These are phyloP conservation scores for Mantis religiosa DNA, from an alignment of 2,888 invertebrate species.

Conservation along the genomic window DNA sequence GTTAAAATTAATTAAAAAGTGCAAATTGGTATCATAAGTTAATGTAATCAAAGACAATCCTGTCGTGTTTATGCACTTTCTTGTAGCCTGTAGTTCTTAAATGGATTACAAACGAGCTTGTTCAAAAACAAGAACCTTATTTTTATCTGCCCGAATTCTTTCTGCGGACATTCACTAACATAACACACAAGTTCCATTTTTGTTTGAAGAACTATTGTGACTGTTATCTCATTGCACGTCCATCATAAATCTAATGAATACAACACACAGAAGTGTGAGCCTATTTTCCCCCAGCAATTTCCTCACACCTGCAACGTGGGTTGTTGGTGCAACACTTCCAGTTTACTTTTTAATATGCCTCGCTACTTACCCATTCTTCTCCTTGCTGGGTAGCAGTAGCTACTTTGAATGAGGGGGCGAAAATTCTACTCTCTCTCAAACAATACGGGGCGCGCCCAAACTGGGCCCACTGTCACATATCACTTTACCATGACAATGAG, in stretches of 20 bases:
- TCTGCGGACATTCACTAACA: too few species aligned
- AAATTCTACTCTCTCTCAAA: background rate
- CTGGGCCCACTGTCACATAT: conserved; percentile 19
- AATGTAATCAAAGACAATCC: too few species aligned
- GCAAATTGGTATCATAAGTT: too few species aligned
- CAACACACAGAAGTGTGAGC: too few species aligned
- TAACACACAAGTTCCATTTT: too few species aligned
- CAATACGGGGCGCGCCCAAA: conserved; percentile 12
- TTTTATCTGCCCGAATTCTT: too few species aligned
- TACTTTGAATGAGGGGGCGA: conserved; percentile 4
- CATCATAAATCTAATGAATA: background rate
- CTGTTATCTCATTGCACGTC: background rate
- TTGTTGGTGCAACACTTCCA: background rate
- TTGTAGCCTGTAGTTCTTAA: too few species aligned
- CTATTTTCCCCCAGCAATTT: background rate
- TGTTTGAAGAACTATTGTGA: too few species aligned
- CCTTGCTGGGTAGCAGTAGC: conserved; percentile 7
- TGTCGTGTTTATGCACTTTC: too few species aligned
- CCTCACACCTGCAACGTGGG: background rate
- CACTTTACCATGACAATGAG: conserved; percentile 26
- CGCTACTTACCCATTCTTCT: background rate
- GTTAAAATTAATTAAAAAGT: too few species aligned
- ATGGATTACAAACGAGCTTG: too few species aligned
- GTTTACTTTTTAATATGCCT: background rate
- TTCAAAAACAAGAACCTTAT: too few species aligned